Evolutionary conservation across 2,797 vertebrate genomes (phyloP).

Genomic region (Schizopygopsis pylzovi): DNA sequence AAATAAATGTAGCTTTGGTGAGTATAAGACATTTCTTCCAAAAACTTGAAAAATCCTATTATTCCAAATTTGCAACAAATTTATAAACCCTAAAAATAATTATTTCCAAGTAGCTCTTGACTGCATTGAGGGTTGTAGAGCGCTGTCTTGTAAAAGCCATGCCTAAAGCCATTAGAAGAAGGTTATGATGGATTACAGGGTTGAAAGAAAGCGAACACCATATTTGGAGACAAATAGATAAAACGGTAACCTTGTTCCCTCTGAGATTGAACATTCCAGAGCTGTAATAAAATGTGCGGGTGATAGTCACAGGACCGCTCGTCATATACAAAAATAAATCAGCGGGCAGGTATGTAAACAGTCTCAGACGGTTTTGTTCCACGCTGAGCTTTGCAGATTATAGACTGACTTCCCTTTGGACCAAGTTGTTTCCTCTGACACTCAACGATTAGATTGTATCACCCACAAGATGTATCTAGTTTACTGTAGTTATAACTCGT

Average conservation of each 20-base stretch:
- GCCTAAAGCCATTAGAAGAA: constrained; percentile 47
- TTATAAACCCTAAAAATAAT: neutral
- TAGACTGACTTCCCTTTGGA: constrained; percentile 57
- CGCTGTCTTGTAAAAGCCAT: constrained; percentile 39
- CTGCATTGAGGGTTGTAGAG: constrained; percentile 25
- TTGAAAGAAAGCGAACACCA: constrained; percentile 54
- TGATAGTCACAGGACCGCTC: constrained; percentile 61
- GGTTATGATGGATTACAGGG: constrained; percentile 59
- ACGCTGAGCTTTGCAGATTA: constrained; percentile 56
- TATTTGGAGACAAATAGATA: constrained; percentile 61
- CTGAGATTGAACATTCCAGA: constrained; percentile 63
- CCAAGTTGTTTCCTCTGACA: constrained; percentile 52
- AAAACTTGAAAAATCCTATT: neutral
- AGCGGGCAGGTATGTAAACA: constrained; percentile 64
- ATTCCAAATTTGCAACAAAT: neutral
- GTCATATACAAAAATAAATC: constrained; percentile 66
- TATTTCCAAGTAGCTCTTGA: neutral
- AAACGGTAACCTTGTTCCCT: constrained; percentile 60
- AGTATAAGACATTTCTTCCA: neutral
- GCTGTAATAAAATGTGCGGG: constrained; percentile 65
- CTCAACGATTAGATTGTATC: constrained; percentile 54
- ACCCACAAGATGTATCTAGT: constrained; percentile 55
- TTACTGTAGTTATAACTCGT: constrained; percentile 55
- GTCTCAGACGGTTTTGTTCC: constrained; percentile 58
- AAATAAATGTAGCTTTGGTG: neutral